Evolutionary conservation across 2,888 invertebrate genomes (phyloP).

Genomic region (Arge pagana): DNA sequence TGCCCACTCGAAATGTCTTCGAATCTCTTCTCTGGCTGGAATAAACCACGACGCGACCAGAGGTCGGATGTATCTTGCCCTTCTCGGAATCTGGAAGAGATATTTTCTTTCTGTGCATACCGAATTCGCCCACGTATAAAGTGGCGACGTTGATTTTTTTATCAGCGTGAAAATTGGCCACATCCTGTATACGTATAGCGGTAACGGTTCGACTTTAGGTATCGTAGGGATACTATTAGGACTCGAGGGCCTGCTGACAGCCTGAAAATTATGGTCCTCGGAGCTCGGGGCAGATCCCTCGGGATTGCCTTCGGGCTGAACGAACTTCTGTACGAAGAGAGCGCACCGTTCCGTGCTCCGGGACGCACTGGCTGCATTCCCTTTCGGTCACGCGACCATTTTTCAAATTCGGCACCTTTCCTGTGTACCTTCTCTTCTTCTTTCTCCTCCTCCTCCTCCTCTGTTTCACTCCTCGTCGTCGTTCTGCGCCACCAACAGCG

Average conservation of each 20-base stretch:
- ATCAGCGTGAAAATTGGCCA: constrained; percentile 39
- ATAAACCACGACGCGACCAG: too few relatives aligned
- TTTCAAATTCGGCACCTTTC: background rate
- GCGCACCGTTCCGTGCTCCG: constrained; percentile 40
- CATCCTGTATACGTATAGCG: constrained; percentile 27
- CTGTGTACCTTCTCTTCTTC: background rate
- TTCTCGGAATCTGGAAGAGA: too few relatives aligned
- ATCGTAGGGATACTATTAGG: constrained; percentile 14
- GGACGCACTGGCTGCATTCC: constrained; percentile 16
- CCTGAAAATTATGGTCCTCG: constrained; percentile 28
- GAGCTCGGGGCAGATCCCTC: background rate
- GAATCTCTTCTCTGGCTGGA: too few relatives aligned
- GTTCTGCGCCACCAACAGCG: background rate
- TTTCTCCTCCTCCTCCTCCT: background rate
- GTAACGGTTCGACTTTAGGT: background rate
- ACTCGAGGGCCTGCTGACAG: constrained; percentile 25
- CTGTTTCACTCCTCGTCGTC: background rate
- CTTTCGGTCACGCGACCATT: constrained; percentile 15
- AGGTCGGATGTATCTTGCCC: too few relatives aligned
- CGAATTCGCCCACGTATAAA: too few relatives aligned
- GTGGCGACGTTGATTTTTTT: constrained; percentile 18
- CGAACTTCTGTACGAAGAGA: background rate
- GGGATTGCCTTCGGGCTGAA: constrained; percentile 11
- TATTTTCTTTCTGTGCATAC: too few relatives aligned
- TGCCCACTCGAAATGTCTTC: too few relatives aligned